Base-by-base conservation (phyloP, 2,888 invertebrate species). In the Trilocha varians region DNA sequence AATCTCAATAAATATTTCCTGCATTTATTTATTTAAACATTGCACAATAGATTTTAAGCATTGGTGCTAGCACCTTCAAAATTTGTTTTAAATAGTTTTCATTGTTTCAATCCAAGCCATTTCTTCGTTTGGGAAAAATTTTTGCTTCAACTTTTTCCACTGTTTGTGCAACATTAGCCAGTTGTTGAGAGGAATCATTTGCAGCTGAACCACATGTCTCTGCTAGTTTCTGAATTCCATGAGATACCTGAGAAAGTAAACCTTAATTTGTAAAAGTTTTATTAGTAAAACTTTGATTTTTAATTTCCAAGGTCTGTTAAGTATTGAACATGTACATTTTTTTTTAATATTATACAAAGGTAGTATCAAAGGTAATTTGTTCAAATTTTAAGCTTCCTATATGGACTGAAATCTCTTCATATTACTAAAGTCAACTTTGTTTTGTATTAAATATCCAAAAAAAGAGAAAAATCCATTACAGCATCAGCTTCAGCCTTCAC, bases 151-250 rank as follows among this genome's bases (percentile, higher is more conserved):
- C 65, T 58, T 76, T 67, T 17, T 83, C 80, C 13, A 84, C 78
- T 49, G 76, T 78, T 39, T 72, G 76, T 15, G 84, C 82, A 2
- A 80, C 75, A 41, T 63, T 57, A 3, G 79, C 73, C 5, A 84
- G 49, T 41, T 78, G 67, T 46, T 83, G 77, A 0, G 84, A 78
- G 1, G 79, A 78, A 16, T 65, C 62, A 1, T 72, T 63, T 11
- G 83, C 85, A 4, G 82, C 84, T 25, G 69, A 50, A 1, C 84
- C 84, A 50, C 84, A 82, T 0, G 79, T 82, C 49, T 82, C 79
- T 6, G 83, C 82, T 8, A 83, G 50, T 46, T 83, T 64, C 51
- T 78, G 79, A 14, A 85, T 71, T n/a, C 85, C 85, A 6, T 73
- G 67, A 2, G 78, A 70, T 13, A 84, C 82, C 83, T 85, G 52